Base-by-base conservation (phyloP, 2,888 invertebrate genomes). In the Drosophila yooni region DNA sequence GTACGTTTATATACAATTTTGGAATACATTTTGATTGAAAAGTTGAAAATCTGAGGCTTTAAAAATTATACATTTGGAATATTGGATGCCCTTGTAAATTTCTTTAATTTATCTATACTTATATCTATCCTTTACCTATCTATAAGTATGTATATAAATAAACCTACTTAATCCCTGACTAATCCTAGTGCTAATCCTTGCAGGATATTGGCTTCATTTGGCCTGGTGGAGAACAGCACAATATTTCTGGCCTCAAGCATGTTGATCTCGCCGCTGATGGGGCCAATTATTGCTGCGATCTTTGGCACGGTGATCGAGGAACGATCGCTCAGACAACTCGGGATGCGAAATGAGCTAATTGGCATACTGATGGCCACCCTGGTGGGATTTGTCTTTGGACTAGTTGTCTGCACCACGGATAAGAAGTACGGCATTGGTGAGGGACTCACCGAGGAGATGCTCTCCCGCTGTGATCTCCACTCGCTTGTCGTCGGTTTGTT, bases 261-360 rank as follows among this genome's bases (percentile, higher is more conserved):
- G 96, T 94, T 97, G 25, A 96, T 97, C 66, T 97, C 96, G 0
- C 97, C 97, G 0, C 94, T 97, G 50, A 96, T 97, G 96, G 96
- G 96, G 36, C 97, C 97, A 1, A 96, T 97, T 78, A 95, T 96
- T 90, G 97, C 96, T 0, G 95, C 95, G 6, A 96, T 96, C 0
- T 95, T 97, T 86, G 97, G 97, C 2, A 95, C 95, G 2, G 96
- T 96, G 2, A 95, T 97, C 29, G 93, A 94, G 62, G 96, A 96
- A 90, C 93, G 94, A 31, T 94, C 94, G 0, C 93, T 97, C 10
- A 94, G 95, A 74, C 94, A 93, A 57, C 94, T 95, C 81, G 97
- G 97, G 0, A 92, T 96, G 33, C 93, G 94, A 38, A 95, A 96
- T 77, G 96, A 96, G 88, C 83, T 96, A 10, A 92, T 96, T 57